Evolutionary conservation across 1,140 invertebrate genomes (phyloP).

Genomic region (Nasonia vitripennis): DNA sequence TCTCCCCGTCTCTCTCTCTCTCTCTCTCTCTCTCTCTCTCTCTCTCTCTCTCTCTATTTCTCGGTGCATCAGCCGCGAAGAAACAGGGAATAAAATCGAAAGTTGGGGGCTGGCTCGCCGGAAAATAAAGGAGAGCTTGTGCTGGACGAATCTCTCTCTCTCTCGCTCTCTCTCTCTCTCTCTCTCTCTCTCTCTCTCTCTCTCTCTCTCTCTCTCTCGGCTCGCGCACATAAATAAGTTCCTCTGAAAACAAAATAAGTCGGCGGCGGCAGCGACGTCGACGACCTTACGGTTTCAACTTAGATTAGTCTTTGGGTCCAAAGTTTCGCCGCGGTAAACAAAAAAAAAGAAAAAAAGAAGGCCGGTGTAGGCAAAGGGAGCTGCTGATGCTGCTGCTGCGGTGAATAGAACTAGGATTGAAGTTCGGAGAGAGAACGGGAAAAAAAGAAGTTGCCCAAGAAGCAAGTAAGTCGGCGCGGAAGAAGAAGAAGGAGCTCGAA

Average conservation of each 20-base stretch:
- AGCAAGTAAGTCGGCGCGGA: not conserved
- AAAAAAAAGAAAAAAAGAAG: not conserved
- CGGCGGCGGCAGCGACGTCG: not conserved
- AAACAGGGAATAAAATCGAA: conserved; percentile 34
- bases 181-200: no score
- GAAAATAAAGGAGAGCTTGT: not conserved
- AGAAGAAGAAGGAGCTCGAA: not conserved
- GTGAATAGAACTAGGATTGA: not conserved
- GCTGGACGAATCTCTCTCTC: not conserved
- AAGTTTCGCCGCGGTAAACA: not conserved
- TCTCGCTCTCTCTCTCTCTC: not conserved
- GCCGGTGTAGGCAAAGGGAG: not conserved
- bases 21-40: not conserved
- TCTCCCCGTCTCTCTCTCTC: not conserved
- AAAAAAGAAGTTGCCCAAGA: not conserved
- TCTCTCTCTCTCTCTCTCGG: not conserved
- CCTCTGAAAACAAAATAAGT: conserved; percentile 29
- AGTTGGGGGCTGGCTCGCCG: not conserved
- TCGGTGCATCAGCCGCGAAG: not conserved
- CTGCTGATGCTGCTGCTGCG: no score
- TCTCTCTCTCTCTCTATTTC: not conserved
- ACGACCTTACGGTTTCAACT: conserved; percentile 29
- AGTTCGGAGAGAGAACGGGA: not conserved
- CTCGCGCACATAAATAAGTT: conserved; percentile 40
- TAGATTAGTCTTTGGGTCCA: conserved; percentile 40